These are phyloP conservation scores for Charadrius vociferus DNA, from an alignment of 2,113 vertebrate species.

Conservation along the genomic window DNA sequence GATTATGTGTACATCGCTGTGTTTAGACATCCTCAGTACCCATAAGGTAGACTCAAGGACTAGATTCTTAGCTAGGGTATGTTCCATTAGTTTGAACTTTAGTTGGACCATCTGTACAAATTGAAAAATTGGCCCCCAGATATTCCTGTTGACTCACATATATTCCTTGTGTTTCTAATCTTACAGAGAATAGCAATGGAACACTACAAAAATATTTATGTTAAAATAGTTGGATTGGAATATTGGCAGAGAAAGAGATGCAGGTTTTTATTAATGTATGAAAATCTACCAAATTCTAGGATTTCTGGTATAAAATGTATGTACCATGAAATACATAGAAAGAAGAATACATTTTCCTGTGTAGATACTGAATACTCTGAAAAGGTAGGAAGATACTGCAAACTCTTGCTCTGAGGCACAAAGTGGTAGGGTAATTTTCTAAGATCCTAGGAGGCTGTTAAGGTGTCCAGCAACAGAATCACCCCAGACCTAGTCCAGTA, in stretches of 20 bases:
- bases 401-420: neutral
- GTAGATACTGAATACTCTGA: neutral
- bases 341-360: neutral
- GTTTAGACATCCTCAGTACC: neutral
- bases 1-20: neutral
- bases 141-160: neutral
- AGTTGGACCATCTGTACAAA: neutral
- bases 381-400: neutral
- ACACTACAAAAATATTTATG: neutral
- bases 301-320: neutral
- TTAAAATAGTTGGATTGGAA: neutral
- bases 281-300: neutral
- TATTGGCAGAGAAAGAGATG: neutral
- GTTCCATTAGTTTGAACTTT: neutral
- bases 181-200: neutral
- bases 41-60: neutral
- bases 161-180: neutral
- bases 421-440: neutral
- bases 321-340: neutral
- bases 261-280: neutral
- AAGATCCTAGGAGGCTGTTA: neutral
- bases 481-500: neutral
- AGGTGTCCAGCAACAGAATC: neutral
- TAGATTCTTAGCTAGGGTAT: neutral
- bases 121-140: neutral